These are phyloP conservation scores for Ethmia dodecea DNA, from an alignment of 2,888 invertebrate species.

Conservation along the genomic window DNA sequence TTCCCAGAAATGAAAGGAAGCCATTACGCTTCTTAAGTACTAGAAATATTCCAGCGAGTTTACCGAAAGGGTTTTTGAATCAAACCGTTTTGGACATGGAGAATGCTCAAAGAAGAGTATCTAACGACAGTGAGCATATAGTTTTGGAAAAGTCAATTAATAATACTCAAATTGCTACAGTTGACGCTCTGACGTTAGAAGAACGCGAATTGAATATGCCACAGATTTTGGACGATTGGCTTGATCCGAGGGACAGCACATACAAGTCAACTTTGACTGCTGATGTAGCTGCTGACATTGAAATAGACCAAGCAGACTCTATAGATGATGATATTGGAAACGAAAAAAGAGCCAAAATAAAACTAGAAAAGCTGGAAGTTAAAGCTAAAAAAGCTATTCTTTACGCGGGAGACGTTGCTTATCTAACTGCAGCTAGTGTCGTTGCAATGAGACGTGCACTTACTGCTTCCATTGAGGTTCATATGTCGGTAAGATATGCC, in stretches of 20 bases:
- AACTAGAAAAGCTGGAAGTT: slow-evolving; percentile 54
- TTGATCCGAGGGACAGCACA: slow-evolving; percentile 45
- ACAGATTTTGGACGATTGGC: slow-evolving; percentile 54
- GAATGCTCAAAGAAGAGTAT: slow-evolving; percentile 28
- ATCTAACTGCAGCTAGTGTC: slow-evolving; percentile 65
- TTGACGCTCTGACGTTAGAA: slow-evolving; percentile 39
- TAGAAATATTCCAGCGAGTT: slow-evolving; percentile 20
- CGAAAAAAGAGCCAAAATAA: slow-evolving; percentile 55
- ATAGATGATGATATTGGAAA: slow-evolving; percentile 45
- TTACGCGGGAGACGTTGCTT: slow-evolving; percentile 70
- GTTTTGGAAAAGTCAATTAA: slow-evolving; percentile 51
- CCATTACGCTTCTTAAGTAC: slow-evolving; percentile 37
- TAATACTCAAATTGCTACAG: slow-evolving; percentile 36
- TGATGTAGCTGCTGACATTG: slow-evolving; percentile 58
- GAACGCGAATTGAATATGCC: slow-evolving; percentile 44
- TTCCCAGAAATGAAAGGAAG: slow-evolving; percentile 39
- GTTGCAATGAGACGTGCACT: slow-evolving; percentile 66
- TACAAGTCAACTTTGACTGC: slow-evolving; percentile 45
- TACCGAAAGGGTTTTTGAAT: slow-evolving; percentile 57
- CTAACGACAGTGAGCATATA: slow-evolving; percentile 46
- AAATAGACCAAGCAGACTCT: slow-evolving; percentile 52
- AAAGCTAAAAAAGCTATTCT: slow-evolving; percentile 70
- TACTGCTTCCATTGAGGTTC: slow-evolving; percentile 67
- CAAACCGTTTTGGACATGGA: slow-evolving; percentile 58
- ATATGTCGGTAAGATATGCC: slow-evolving; percentile 65